These are phyloP conservation scores for Solenodon paradoxus DNA, from an alignment of 2,113 vertebrate species.

Conservation along the genomic window DNA sequence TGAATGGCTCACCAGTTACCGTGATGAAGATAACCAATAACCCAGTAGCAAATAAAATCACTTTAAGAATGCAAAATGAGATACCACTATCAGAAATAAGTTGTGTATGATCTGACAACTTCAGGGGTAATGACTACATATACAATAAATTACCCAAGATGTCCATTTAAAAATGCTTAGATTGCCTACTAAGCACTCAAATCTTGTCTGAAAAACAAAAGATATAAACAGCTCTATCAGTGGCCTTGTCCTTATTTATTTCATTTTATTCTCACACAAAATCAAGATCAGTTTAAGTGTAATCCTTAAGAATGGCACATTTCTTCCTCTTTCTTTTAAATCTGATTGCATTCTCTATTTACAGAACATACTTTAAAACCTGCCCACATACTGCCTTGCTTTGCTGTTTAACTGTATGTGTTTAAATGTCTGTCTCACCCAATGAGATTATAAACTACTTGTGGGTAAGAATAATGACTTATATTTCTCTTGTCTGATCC, in stretches of 20 bases:
- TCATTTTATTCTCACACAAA: not conserved
- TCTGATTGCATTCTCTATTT: not conserved
- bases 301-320: not conserved
- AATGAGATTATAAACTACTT: slow-evolving; percentile 53
- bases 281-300: not conserved
- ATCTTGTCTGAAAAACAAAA: not conserved
- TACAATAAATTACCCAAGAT: not conserved
- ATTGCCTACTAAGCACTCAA: not conserved
- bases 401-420: slow-evolving; percentile 36
- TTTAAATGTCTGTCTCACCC: slow-evolving; percentile 43
- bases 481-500: slow-evolving; percentile 46
- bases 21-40: slow-evolving; percentile 53
- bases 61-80: slow-evolving; percentile 24
- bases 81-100: not conserved
- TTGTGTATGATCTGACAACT: not conserved
- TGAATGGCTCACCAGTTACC: not conserved
- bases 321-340: slow-evolving; percentile 20
- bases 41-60: not conserved
- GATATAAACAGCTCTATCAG: not conserved
- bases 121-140: not conserved
- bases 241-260: not conserved
- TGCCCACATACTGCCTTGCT: not conserved
- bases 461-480: slow-evolving; percentile 49
- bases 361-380: not conserved
- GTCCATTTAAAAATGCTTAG: not conserved